phyloP scores from a whole-genome alignment of 2,888 invertebrate species.

The Macrosiphum euphorbiae region DNA sequence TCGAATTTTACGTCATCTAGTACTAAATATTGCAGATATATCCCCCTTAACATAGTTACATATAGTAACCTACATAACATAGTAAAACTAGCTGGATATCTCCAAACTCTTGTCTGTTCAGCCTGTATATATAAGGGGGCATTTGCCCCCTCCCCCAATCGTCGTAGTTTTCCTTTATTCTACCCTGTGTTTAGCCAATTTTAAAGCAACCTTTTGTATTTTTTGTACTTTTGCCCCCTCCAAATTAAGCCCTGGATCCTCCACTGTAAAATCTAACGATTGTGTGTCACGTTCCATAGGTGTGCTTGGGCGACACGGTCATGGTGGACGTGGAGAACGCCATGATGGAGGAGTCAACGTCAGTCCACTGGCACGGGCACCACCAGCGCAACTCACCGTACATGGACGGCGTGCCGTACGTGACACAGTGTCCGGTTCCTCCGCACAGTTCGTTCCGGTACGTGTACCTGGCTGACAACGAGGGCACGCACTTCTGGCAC shows the following conservation, averaged over 20 bases:
- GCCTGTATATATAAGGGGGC: too few species aligned
- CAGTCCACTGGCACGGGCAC: slow-evolving; percentile 93
- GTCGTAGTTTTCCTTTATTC: too few species aligned
- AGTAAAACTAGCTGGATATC: too few species aligned
- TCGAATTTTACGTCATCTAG: background rate
- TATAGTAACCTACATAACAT: too few species aligned
- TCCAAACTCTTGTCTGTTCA: background rate
- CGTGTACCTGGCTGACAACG: slow-evolving; percentile 78
- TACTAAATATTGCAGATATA: background rate
- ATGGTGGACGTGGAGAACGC: slow-evolving; percentile 87
- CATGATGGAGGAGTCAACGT: slow-evolving; percentile 84
- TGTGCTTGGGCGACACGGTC: slow-evolving; percentile 87
- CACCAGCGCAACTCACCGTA: slow-evolving; percentile 84
- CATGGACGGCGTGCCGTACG: slow-evolving; percentile 90
- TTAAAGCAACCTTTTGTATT: too few species aligned
- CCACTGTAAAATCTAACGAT: background rate
- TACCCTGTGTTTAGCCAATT: too few species aligned
- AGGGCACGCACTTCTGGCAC: slow-evolving; percentile 91
- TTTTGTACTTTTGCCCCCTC: too few species aligned
- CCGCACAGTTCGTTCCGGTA: slow-evolving; percentile 80
- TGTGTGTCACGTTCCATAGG: slow-evolving; percentile 73
- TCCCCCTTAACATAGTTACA: too few species aligned
- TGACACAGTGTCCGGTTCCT: slow-evolving; percentile 87
- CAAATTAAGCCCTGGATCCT: too few species aligned
- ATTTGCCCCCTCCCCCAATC: too few species aligned